Conservation (phyloP, 2,888 invertebrate species). For the Drymonia ruficornis region DNA sequence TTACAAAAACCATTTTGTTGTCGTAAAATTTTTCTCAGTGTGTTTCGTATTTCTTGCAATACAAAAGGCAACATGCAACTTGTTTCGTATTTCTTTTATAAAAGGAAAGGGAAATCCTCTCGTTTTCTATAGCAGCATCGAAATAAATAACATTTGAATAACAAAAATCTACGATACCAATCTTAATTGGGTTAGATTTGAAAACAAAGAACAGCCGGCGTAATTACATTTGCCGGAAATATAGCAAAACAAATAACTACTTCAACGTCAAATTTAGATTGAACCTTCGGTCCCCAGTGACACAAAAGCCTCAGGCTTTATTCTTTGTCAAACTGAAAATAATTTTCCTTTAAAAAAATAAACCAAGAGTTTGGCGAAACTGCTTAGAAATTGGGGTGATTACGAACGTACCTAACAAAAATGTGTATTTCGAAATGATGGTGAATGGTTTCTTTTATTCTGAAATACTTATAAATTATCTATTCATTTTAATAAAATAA, state of each 20-base stretch:
- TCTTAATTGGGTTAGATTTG: constrained; percentile 35
- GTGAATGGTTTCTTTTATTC: too few species aligned
- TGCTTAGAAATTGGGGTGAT: constrained; percentile 41
- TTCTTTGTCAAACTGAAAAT: constrained; percentile 60
- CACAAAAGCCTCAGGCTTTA: constrained; percentile 56
- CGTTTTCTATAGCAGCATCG: constrained; percentile 2
- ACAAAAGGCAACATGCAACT: too few species aligned
- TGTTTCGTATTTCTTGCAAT: too few species aligned
- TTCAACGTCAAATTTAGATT: constrained; percentile 59
- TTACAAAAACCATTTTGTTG: too few species aligned
- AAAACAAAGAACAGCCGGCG: constrained; percentile 31
- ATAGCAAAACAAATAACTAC: constrained; percentile 50
- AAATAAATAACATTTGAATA: constrained; percentile 23
- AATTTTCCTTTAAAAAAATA: constrained; percentile 52
- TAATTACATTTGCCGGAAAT: constrained; percentile 42
- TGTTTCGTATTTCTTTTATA: background rate
- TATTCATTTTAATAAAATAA: too few species aligned
- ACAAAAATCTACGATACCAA: constrained; percentile 30
- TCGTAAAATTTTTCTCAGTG: too few species aligned
- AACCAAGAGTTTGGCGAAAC: constrained; percentile 33
- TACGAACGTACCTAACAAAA: constrained; percentile 29
- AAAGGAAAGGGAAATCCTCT: background rate
- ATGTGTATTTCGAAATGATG: constrained; percentile 6
- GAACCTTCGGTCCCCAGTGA: constrained; percentile 49
- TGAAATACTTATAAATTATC: too few species aligned